These are phyloP conservation scores for Drosophila yakuba DNA, from an alignment of 1,140 invertebrate genomes.

Conservation along the genomic window DNA sequence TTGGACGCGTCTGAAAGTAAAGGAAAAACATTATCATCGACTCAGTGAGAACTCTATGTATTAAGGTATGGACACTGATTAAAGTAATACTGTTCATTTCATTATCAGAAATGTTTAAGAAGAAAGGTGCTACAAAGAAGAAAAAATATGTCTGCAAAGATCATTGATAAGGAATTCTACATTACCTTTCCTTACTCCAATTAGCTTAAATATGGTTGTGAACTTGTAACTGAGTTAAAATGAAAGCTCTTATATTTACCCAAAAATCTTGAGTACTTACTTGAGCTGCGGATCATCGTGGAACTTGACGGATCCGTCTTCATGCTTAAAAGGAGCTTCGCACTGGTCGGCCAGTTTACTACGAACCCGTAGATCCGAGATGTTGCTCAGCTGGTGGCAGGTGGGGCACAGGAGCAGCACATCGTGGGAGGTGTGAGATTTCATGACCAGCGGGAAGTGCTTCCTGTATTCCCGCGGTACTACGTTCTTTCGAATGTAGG, in stretches of 20 bases:
- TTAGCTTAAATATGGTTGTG: no score
- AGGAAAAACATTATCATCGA: not conserved
- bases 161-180: not conserved
- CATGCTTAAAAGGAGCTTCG: conserved; percentile 86
- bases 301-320: conserved; percentile 64
- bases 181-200: no score
- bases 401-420: conserved; percentile 90
- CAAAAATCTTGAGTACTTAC: conserved; percentile 21
- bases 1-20: conserved; percentile 86
- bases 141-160: not conserved
- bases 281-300: conserved; percentile 76
- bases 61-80: no score
- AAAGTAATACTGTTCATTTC: no score
- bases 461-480: conserved; percentile 94
- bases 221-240: not conserved
- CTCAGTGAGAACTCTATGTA: no score
- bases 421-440: conserved; percentile 94
- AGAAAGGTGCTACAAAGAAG: not conserved
- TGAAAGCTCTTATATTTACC: no score
- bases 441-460: conserved; percentile 92
- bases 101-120: no score
- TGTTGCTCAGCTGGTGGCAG: conserved; percentile 91
- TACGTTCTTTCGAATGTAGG: conserved; percentile 92
- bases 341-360: conserved; percentile 87
- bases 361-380: conserved; percentile 88